These are phyloP conservation scores for Daphoenositta chrysoptera DNA, from an alignment of 2,113 vertebrate species.

Conservation along the genomic window DNA sequence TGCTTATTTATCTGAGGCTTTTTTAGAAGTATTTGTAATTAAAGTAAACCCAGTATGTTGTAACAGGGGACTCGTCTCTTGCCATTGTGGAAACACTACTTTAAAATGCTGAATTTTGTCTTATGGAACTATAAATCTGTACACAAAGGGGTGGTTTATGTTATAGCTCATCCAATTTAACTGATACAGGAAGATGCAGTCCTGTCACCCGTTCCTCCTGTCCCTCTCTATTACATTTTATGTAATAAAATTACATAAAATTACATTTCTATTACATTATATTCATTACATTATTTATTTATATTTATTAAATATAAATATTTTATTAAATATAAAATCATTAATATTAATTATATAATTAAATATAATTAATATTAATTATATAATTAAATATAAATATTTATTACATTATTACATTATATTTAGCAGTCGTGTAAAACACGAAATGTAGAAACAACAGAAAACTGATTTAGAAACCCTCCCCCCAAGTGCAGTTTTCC, in stretches of 20 bases:
- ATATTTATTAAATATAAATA: too few relatives aligned
- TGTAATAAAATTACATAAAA: too few relatives aligned
- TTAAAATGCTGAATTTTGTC: background rate
- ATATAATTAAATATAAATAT: too few relatives aligned
- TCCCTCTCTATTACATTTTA: too few relatives aligned
- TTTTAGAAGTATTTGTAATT: background rate
- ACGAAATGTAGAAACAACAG: background rate
- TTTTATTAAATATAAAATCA: too few relatives aligned
- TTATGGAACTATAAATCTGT: background rate
- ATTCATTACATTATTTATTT: too few relatives aligned
- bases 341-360: too few relatives aligned
- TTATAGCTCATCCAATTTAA: background rate
- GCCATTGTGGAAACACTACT: background rate
- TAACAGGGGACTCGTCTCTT: background rate
- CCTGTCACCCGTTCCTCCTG: fast-evolving
- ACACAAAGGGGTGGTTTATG: background rate
- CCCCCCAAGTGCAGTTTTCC: background rate
- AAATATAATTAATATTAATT: too few relatives aligned
- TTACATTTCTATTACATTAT: too few relatives aligned
- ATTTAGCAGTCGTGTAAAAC: background rate
- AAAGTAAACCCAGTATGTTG: background rate
- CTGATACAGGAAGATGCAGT: background rate
- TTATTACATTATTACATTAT: background rate
- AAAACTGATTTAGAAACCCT: background rate
- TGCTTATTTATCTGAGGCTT: background rate